Evolutionary conservation across 2,113 vertebrate genomes (phyloP), one percentile per base, ranked within the genome.

Genomic region (Dunckerocampus dactyliophorus): DNA sequence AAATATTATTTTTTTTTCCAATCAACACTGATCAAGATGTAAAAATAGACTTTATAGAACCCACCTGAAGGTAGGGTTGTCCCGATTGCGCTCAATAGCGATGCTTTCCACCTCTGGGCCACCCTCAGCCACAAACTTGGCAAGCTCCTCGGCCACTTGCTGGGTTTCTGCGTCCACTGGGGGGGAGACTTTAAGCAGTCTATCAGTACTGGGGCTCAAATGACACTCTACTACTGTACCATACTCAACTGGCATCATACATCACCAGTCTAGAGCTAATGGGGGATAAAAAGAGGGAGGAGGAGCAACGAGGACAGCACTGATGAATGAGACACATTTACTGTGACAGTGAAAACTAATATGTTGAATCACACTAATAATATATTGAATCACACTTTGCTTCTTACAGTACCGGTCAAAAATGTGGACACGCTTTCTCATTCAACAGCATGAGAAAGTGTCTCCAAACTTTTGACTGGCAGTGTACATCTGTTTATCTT

Each of bases 181-280:
- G 93, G 94, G 93, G 92, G 92, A 96, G 93, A 97, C 94, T 98
- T 98, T 95, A 98, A 98, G 95, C 92, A 95, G 93, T 90, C 93
- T 94, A 93, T 97, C 92, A 97, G 93, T 96, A 95, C 92, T 92
- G 90, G 88, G 82, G 87, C 88, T 93, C 94, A 93, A 95, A 90
- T 93, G 93, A 94, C 90, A 93, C 93, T 77, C 82, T 93, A 93
- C 92, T 91, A 95, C 87, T 91, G 85, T 82, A 88, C 79, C 81
- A 86, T 85, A 85, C 68, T 87, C 88, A 93, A 91, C 85, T 92
- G 90, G 91, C 93, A 92, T 90, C 88, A 91, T 67, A 85, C 88
- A 88, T 81, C 88, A 88, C 82, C 90, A 91, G 88, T 93, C 93
- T 93, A 95, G 89, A 91, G 88, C 90, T 87, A 92, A 91, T 91